These are phyloP conservation scores for Malurus elegans DNA, from an alignment of 2,113 vertebrate genomes.

Conservation along the genomic window DNA sequence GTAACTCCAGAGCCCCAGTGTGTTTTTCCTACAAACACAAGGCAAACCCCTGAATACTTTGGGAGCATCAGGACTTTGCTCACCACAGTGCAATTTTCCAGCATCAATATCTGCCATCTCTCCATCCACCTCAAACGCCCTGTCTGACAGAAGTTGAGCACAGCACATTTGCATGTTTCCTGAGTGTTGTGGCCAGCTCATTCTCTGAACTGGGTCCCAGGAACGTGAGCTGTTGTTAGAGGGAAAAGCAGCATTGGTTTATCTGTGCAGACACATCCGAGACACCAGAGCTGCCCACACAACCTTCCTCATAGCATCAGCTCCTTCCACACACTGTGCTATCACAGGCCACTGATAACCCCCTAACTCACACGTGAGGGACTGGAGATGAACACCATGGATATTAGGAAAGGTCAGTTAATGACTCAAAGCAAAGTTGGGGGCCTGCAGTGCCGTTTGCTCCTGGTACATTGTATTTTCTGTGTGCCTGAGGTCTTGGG, in stretches of 20 bases:
- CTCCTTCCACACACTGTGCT: accelerated
- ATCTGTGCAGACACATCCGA: background rate
- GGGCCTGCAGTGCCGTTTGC: background rate
- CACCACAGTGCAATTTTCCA: background rate
- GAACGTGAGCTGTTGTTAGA: accelerated
- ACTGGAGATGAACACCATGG: background rate
- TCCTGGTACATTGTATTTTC: background rate
- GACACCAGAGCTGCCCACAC: background rate
- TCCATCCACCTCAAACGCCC: background rate
- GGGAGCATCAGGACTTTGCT: background rate
- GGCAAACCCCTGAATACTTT: background rate
- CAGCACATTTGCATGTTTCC: background rate
- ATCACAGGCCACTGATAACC: slow-evolving; percentile 1
- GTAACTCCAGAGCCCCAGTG: background rate
- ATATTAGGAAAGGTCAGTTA: background rate
- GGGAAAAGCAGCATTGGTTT: background rate
- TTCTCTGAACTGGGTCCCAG: background rate
- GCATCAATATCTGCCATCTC: background rate
- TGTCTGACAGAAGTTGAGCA: background rate
- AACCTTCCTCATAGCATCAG: background rate
- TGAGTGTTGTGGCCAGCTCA: background rate
- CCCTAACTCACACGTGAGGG: background rate
- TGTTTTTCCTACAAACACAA: background rate
- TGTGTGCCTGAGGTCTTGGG: background rate
- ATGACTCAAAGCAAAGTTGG: background rate